Evolutionary conservation across 1,140 invertebrate genomes (phyloP), one percentile per base, ranked within the genome.

Genomic region (Pogonomyrmex barbatus): DNA sequence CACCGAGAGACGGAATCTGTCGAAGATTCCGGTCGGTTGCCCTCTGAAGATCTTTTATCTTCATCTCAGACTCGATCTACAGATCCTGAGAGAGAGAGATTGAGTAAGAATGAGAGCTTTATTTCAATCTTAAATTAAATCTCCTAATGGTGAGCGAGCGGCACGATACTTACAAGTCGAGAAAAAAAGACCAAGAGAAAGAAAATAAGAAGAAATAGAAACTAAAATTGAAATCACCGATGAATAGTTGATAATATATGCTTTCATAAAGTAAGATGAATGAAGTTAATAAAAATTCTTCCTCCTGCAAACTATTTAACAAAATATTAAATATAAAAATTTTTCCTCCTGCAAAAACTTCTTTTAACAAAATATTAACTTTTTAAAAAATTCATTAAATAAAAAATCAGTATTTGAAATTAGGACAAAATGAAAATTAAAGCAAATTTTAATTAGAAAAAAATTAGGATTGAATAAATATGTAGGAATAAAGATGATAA

Each of bases 1-100:
- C 50, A 56, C 12, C n/a, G 60, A 67, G 76, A 67, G 12, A 54
- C 17, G 30, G 9, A 67, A 33, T 14, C 39, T 81, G 65, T 70
- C 50, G 78, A 81, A 70, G 78, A 81, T 81, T 58, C 24, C 4
- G 30, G 45, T 54, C 56, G 60, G 36, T 70, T 42, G 12, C 2
- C 42, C 9, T 45, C 10, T 45, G 24, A 33, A 56, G 24, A 17
- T 58, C 24, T 70, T 70, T 81, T 56, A 81, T 81, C 70, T 81
- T 81, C 10, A 67, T 56, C 24, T 70, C 39, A 45, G 33, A 56
- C 65, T 56, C 39, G 39, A 56, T 81, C 14, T 17, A 17, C 10
- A 68, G 78, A 68, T 68, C n/a, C 14, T 60, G 17, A 17, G 24
- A 52, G 47, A 56, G 50, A 70, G 50, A 56, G 73, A 8, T 78